These are phyloP conservation scores for Tetragonisca angustula DNA, from an alignment of 2,888 invertebrate genomes.

Conservation along the genomic window DNA sequence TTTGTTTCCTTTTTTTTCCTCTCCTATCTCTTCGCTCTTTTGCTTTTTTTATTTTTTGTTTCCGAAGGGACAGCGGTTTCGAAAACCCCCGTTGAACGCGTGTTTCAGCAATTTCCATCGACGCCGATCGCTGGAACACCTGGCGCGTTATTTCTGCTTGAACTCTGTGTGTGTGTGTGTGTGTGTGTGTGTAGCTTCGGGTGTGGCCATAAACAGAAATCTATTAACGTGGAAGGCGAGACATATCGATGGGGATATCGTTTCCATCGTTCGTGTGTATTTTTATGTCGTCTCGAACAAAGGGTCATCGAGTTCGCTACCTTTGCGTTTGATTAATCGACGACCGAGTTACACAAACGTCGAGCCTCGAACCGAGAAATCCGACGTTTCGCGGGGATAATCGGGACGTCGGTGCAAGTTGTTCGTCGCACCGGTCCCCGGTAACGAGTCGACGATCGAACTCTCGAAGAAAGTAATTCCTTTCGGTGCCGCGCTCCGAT, in stretches of 20 bases:
- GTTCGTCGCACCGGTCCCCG: background rate
- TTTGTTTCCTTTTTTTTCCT: background rate
- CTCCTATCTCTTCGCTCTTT: background rate
- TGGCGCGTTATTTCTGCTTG: background rate
- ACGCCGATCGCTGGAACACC: background rate
- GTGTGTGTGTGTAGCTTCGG: background rate
- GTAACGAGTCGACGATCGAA: constrained; percentile 19
- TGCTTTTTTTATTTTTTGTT: background rate
- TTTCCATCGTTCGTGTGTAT: background rate
- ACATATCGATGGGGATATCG: background rate
- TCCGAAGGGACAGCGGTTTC: background rate
- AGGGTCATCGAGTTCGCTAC: background rate
- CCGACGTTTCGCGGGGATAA: constrained; percentile 3
- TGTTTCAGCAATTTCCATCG: background rate
- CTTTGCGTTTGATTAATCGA: constrained; percentile 5
- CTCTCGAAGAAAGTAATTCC: constrained; percentile 51
- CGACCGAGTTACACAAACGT: constrained; percentile 4
- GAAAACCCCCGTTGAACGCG: background rate
- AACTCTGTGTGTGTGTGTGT: background rate
- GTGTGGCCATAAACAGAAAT: background rate
- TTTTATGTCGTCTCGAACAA: background rate
- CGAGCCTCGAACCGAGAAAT: too few relatives aligned
- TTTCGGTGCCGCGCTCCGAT: constrained; percentile 29
- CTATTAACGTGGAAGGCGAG: background rate
- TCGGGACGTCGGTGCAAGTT: constrained; percentile 5